A percentile compares a stretch with the other conserved stretches of the same genome.
These are phyloP conservation scores for Antechinus flavipes DNA, from an alignment of 2,113 vertebrate species.

Conservation along the genomic window DNA sequence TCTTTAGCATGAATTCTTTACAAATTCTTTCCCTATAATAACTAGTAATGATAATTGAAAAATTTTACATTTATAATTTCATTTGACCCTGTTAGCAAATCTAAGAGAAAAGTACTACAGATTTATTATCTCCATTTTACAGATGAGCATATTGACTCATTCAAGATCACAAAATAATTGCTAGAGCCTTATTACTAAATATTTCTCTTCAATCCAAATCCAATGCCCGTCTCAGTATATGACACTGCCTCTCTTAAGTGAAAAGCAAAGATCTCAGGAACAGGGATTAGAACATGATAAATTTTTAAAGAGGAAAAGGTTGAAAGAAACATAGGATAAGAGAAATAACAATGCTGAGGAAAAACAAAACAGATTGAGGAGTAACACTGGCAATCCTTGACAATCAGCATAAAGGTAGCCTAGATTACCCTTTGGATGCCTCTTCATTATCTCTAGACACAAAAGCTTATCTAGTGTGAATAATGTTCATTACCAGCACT, in stretches of 20 bases:
- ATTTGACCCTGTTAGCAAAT: not conserved
- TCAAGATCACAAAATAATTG: not conserved
- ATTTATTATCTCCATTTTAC: not conserved
- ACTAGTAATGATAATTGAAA: not conserved
- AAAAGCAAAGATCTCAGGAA: not conserved
- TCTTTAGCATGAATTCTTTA: not conserved
- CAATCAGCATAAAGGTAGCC: not conserved
- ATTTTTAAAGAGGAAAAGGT: not conserved
- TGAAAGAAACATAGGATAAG: not conserved
- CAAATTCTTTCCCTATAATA: not conserved
- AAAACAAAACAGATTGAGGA: not conserved
- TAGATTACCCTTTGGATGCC: conserved; percentile 53
- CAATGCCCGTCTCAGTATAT: not conserved
- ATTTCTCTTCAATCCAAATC: not conserved
- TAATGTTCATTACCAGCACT: conserved; percentile 75
- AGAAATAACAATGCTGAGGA: not conserved
- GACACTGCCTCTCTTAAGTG: not conserved
- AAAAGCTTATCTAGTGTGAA: conserved; percentile 68
- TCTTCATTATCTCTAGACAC: conserved; percentile 43
- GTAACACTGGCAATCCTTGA: not conserved
- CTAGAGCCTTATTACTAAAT: not conserved
- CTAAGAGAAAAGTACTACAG: not conserved
- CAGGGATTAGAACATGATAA: not conserved
- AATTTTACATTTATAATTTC: not conserved
- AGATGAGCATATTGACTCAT: not conserved